Base-by-base conservation (phyloP, 1,140 invertebrate species). In the Philaenus spumarius region DNA sequence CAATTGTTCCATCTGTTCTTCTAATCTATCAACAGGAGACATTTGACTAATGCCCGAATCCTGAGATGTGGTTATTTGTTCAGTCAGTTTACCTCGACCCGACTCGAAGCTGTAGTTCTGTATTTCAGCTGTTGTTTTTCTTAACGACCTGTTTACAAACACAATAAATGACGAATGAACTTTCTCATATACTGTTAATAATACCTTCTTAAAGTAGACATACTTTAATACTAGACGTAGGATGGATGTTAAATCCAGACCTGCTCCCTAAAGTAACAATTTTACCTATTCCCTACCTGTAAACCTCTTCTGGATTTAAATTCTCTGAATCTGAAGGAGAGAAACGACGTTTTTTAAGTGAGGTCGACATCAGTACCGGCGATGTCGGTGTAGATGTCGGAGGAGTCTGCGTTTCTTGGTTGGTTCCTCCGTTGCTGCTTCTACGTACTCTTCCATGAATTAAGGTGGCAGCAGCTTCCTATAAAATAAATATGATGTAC, bases 41-140 rank as follows among this genome's bases (percentile, higher is more conserved):
- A 89, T 87, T 70, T 90, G 93, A 67, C 86, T 90, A 61, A 92
- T 95, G 35, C 90, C 90, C 43, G 87, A 90, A 68, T 93, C 90
- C 73, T 93, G 90, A 35, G 89, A 92, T 9, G 88, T 87, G 46
- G 87, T 89, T 55, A 90, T 86, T 67, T 84, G 77, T 5, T 69
- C 66, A 6, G 58, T 46, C 45, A 77, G 73, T 73, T 77, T 65
- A 64, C 71, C 58, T 48, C 47, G 62, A 64, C 66, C 69, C n/a
- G 69, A 76, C 69, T 85, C 85, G 64, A 85, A 87, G 67, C 84
- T 87, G 64, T 91, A 91, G 74, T 88, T 92, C 67, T 93, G 89
- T 71, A 97, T 97, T 77, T 97, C 93, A 17, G 90, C 90, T 2
- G 93, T 93, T 39, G 93, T 96, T 69, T 88, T 86, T 57, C 89